These are phyloP conservation scores for Parnassius smintheus DNA, from an alignment of 2,888 invertebrate species.

Conservation along the genomic window DNA sequence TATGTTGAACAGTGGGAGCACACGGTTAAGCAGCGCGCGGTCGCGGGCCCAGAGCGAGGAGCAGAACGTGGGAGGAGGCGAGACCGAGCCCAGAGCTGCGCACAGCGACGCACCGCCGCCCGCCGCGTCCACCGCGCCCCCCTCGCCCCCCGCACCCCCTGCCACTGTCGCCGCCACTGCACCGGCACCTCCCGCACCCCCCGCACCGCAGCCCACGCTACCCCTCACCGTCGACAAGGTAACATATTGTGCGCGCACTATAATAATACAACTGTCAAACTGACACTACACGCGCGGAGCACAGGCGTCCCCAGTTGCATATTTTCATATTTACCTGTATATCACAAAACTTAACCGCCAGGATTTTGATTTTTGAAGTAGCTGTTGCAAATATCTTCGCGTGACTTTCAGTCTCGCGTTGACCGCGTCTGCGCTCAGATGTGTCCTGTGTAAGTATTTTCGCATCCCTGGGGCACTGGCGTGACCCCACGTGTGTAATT, in stretches of 20 bases:
- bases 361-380: no score
- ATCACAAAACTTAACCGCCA: no score
- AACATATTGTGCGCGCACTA: neutral
- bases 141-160: slow-evolving; percentile 7
- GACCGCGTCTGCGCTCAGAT: no score
- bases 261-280: no score
- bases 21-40: slow-evolving; percentile 34
- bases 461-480: no score
- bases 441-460: no score
- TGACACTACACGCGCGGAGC: no score
- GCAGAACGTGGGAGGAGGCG: slow-evolving; percentile 38
- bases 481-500: no score
- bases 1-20: neutral
- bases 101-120: slow-evolving; percentile 25
- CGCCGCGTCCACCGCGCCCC: slow-evolving; percentile 7
- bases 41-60: slow-evolving; percentile 58
- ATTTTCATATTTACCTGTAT: no score
- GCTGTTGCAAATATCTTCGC: no score
- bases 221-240: slow-evolving; percentile 76
- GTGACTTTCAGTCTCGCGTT: no score
- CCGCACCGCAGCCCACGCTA: slow-evolving; percentile 47
- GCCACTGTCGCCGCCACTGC: slow-evolving; percentile 18
- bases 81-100: slow-evolving; percentile 30
- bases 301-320: no score
- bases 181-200: slow-evolving; percentile 25